Base-by-base conservation (phyloP, 2,888 invertebrate species). In the Helleia helle region DNA sequence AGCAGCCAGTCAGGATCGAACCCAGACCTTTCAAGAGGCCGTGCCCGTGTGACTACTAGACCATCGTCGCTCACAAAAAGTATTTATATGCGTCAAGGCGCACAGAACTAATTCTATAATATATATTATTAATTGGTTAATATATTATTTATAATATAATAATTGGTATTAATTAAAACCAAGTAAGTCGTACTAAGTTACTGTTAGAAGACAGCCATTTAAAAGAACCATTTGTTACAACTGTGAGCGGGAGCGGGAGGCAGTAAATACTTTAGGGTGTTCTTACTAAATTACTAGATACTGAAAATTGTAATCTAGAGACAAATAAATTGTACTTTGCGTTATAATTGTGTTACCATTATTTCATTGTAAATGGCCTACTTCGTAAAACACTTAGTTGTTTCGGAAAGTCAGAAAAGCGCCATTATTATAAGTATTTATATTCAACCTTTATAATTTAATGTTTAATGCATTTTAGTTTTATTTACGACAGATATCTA, bases 161-260 rank as follows among this genome's bases (percentile, higher is more conserved):
- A 60, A 60, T 57, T 65, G 60, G 63, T 56, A 57, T 55, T 61
- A 62, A 62, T 65, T 62, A 54, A 52, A 56, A 53, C 44, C 44
- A 48, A 42, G 44, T 48, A 59, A 56, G 40, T 58, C 56, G 37
- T 42, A 41, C 44, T 49, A 51, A 57, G 50, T 56, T 58, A 46
- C 49, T 50, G 47, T 51, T 50, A 54, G 52, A 50, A 54, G 55
- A 56, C 50, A 54, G 50, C 59, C 61, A 57, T 62, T 62, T 52
- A 55, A 57, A 62, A 62, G 58, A 55, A 59, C 59, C 57, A 60
- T 63, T 64, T 55, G 49, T 56, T 44, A 54, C 60, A 63, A 62
- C 60, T 61, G 60, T 44, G 54, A 52, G 24, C 45, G 40, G 46
- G 54, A 52, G 24, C 45, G 40, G 46, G 42, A 27, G 38, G 44